A percentile compares a stretch with the other conserved stretches of the same genome.
These are phyloP conservation scores for Apodemus speciosus DNA, from an alignment of 2,113 vertebrate species.

Conservation along the genomic window DNA sequence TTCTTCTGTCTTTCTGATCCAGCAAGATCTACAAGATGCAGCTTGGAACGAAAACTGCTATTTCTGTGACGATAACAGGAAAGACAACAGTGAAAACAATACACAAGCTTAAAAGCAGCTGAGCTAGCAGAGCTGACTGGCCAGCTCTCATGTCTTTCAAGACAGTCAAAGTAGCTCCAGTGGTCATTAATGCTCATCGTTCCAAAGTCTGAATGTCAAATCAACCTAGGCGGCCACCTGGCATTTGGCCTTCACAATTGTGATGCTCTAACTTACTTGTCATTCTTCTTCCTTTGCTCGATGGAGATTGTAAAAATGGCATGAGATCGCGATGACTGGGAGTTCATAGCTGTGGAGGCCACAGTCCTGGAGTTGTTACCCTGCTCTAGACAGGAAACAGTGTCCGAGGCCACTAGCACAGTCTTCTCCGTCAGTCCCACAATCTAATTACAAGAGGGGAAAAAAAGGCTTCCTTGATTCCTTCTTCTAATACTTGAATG, in stretches of 20 bases:
- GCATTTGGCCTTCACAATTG: conserved; percentile 23
- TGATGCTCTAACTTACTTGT: conserved; percentile 88
- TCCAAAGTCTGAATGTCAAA: conserved; percentile 15
- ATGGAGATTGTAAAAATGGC: conserved; percentile 97
- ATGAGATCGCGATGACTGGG: conserved; percentile 95
- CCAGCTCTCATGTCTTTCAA: conserved; percentile 32
- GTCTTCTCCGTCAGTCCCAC: conserved; percentile 92
- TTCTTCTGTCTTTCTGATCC: conserved; percentile 99
- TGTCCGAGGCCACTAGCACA: conserved; percentile 89
- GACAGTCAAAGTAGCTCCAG: conserved; percentile 36
- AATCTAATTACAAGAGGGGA: conserved; percentile 86
- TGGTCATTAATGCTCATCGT: conserved; percentile 17
- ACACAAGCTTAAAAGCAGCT: background rate
- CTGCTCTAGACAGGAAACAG: conserved; percentile 92
- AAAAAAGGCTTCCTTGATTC: conserved; percentile 40
- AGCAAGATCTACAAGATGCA: conserved; percentile 97
- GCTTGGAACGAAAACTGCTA: conserved; percentile 88
- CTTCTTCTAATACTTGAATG: conserved; percentile 39
- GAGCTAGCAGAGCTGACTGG: conserved; percentile 30
- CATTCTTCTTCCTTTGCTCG: conserved; percentile 90
- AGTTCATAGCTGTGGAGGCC: conserved; percentile 97
- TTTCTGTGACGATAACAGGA: conserved; percentile 78
- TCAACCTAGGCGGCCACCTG: conserved; percentile 9
- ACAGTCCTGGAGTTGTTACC: conserved; percentile 95
- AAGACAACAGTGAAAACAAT: conserved; percentile 17